These are phyloP conservation scores for Larimichthys polyactis DNA, from an alignment of 2,113 vertebrate species.

Conservation along the genomic window DNA sequence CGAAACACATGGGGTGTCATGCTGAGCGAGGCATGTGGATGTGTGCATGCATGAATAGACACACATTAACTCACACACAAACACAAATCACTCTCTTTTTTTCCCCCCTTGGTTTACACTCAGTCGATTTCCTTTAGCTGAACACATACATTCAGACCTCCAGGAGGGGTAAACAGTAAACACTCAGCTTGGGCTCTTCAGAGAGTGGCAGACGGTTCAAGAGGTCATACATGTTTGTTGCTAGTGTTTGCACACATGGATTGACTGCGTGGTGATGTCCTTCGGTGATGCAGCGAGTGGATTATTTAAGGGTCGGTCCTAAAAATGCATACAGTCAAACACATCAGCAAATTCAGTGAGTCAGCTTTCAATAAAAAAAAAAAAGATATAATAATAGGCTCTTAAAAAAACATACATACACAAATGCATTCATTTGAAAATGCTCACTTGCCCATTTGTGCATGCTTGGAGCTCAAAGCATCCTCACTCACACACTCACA, in stretches of 20 bases:
- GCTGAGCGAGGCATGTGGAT: conserved; percentile 32
- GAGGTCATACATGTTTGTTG: not conserved
- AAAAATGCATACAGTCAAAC: conserved; percentile 4
- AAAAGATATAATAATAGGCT: not conserved
- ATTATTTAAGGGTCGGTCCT: conserved; percentile 60
- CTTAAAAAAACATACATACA: conserved; percentile 38
- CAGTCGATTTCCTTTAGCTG: not conserved
- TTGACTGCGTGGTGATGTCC: not conserved
- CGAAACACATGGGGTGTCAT: conserved; percentile 29
- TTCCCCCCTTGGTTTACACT: conserved; percentile 17
- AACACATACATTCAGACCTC: conserved; percentile 14
- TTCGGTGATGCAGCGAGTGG: conserved; percentile 9
- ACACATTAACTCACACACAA: conserved; percentile 3
- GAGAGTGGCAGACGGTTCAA: not conserved
- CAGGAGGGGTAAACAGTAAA: conserved; percentile 7
- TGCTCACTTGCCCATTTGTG: conserved; percentile 15
- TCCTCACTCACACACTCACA: conserved; percentile 5
- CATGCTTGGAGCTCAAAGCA: conserved; percentile 38
- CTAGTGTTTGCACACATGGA: conserved; percentile 28
- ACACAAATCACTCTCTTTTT: not conserved
- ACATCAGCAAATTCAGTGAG: conserved; percentile 9
- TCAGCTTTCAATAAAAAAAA: conserved; percentile 19
- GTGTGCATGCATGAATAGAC: conserved; percentile 19
- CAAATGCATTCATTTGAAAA: conserved; percentile 24
- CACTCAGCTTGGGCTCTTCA: conserved; percentile 1